phyloP scores from a whole-genome alignment of 2,888 invertebrate genomes.

The Micoletzkya japonica region DNA sequence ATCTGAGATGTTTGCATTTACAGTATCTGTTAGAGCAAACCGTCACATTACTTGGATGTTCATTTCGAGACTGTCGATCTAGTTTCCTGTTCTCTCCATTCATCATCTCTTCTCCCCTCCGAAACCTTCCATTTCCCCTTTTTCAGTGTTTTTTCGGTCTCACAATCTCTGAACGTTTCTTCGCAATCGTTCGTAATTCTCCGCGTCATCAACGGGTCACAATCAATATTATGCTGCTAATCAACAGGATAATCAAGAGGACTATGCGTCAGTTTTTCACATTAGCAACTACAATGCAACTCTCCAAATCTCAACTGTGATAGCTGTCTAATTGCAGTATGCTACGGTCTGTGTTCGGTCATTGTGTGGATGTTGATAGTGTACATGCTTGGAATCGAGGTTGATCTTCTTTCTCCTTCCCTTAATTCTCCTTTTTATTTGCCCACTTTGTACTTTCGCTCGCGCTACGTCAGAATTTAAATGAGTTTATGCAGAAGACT shows the following conservation, averaged over 20 bases:
- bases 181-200: neutral
- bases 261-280: slow-evolving; percentile 9
- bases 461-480: neutral
- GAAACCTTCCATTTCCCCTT: no score
- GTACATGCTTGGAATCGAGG: slow-evolving; percentile 58
- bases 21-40: no score
- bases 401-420: neutral
- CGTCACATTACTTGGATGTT: no score
- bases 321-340: slow-evolving; percentile 33
- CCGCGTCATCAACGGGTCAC: neutral
- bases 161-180: slow-evolving; percentile 48
- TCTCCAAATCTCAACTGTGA: neutral
- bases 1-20: no score
- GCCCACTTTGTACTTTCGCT: neutral
- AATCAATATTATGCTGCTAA: neutral
- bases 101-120: no score
- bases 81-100: no score
- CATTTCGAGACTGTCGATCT: no score
- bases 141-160: slow-evolving; percentile 59
- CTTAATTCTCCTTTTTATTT: neutral
- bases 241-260: slow-evolving; percentile 17
- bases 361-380: slow-evolving; percentile 54
- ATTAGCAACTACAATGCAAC: neutral
- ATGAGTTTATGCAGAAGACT: neutral
- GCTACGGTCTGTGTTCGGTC: slow-evolving; percentile 45